Conservation (phyloP, 1,140 invertebrate genomes). For the Portunus trituberculatus region DNA sequence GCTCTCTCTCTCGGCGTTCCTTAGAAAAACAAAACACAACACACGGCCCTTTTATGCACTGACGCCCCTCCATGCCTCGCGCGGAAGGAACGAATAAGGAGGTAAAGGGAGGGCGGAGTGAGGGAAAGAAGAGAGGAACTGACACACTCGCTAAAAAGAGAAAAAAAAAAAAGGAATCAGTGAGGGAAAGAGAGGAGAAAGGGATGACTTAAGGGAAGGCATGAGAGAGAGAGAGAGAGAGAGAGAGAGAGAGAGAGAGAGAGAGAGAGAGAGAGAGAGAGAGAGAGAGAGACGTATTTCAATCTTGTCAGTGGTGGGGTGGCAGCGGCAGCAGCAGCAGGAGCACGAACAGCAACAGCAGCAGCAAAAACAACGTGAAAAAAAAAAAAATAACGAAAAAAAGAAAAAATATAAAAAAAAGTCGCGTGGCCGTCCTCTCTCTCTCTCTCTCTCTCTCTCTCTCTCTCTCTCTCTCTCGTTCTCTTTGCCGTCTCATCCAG, state of each 20-base stretch:
- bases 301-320: too few species aligned
- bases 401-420: not conserved
- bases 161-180: not conserved
- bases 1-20: not conserved
- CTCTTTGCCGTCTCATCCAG: slow-evolving; percentile 9
- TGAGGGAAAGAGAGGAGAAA: not conserved
- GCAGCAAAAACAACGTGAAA: too few species aligned
- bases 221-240: not conserved
- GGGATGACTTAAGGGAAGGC: not conserved
- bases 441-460: not conserved
- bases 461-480: not conserved
- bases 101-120: not conserved
- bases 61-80: not conserved
- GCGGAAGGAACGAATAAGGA: not conserved
- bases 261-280: not conserved
- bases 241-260: slow-evolving; percentile 18
- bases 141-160: not conserved
- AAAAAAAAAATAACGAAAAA: too few species aligned
- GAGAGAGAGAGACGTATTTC: not conserved
- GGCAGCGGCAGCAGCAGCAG: too few species aligned
- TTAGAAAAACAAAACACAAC: not conserved
- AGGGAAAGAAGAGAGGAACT: not conserved
- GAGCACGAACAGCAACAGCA: too few species aligned
- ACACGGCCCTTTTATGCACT: not conserved
- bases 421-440: not conserved